phyloP scores from a whole-genome alignment of 2,113 vertebrate genomes.

The Melanerpes formicivorus region DNA sequence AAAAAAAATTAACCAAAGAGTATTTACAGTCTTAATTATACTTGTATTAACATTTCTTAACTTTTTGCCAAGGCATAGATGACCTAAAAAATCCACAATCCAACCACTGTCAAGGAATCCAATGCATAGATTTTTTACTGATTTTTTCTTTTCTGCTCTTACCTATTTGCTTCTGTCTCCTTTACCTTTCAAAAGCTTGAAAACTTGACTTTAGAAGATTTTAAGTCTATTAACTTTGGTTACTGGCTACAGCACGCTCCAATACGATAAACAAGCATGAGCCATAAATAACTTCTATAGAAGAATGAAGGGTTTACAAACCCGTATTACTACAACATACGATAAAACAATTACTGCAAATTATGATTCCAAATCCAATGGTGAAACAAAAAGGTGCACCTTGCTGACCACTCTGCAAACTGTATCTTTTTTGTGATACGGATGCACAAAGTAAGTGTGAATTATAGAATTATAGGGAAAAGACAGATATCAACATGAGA shows the following conservation, averaged over 20 bases:
- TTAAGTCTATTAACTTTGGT: constrained; percentile 25
- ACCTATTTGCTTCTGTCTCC: neutral
- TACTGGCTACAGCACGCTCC: neutral
- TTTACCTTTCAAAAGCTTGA: neutral
- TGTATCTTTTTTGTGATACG: constrained; percentile 1
- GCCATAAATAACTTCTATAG: neutral
- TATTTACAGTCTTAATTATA: neutral
- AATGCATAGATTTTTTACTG: neutral
- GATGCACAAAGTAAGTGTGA: constrained; percentile 29
- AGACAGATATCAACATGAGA: constrained; percentile 10
- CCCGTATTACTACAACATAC: neutral
- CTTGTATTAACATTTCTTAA: neutral
- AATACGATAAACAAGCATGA: neutral
- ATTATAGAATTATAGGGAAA: constrained; percentile 6
- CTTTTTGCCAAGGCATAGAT: neutral
- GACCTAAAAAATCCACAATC: neutral
- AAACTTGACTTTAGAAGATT: neutral
- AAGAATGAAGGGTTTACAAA: neutral
- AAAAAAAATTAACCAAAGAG: neutral
- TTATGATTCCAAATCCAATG: neutral
- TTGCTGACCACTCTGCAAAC: neutral
- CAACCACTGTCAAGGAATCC: neutral
- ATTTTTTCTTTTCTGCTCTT: neutral
- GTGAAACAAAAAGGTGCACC: neutral
- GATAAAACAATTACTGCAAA: neutral